Percentiles rank a stretch among this genome's conserved stretches.
phyloP scores from a whole-genome alignment of 2,888 invertebrate genomes.

The Hyalella azteca region DNA sequence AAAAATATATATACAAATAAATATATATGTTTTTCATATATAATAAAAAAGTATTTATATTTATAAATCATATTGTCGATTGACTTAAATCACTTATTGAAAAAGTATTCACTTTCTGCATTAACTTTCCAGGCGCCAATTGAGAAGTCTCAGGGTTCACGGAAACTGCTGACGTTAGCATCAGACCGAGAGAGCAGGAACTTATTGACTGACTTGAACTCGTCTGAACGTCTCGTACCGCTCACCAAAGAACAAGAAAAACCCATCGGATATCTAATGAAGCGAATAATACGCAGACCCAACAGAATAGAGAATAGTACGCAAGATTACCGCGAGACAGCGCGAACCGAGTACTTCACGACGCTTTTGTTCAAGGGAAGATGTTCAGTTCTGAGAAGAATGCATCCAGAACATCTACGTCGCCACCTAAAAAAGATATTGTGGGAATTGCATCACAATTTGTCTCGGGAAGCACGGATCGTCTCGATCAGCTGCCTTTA shows the following conservation, averaged over 20 bases:
- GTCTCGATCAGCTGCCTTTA: not conserved
- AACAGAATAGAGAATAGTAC: no score
- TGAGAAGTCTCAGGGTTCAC: no score
- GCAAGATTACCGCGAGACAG: not conserved
- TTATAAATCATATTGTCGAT: no score
- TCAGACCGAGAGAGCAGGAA: no score
- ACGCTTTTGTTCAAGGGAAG: not conserved
- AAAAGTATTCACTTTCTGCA: not conserved
- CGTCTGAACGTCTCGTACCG: no score
- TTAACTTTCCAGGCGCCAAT: not conserved
- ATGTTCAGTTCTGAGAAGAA: not conserved
- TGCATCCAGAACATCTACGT: not conserved
- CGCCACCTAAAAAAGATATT: not conserved
- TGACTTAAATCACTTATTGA: not conserved
- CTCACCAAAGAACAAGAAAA: not conserved
- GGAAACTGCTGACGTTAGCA: no score
- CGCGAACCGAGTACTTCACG: not conserved
- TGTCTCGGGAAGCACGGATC: not conserved
- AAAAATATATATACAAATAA: no score
- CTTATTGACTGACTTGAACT: no score
- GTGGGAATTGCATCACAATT: not conserved
- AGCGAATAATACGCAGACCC: not conserved
- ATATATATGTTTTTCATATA: no score
- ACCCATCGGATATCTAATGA: not conserved
- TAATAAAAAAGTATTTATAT: no score